A percentile compares a stretch with the other conserved stretches of the same genome.
phyloP scores from a whole-genome alignment of 2,113 vertebrate species.

The Syngnathus typhle region DNA sequence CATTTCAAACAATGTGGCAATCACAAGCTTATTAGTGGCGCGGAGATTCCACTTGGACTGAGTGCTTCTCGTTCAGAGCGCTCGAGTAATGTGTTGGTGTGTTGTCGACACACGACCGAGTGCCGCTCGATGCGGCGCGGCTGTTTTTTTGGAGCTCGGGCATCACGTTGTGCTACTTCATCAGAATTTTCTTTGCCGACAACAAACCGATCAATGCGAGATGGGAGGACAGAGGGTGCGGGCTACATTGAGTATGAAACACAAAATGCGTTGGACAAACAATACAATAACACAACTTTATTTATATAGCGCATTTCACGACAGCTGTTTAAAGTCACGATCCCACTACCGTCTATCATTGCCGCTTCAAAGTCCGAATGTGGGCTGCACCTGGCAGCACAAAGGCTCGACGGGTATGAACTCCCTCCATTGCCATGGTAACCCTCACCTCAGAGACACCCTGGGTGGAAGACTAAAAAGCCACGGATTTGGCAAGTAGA shows the following conservation, averaged over 20 bases:
- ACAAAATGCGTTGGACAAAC: neutral
- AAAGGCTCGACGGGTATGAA: neutral
- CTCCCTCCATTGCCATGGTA: neutral
- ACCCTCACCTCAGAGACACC: constrained; percentile 2
- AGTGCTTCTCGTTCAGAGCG: constrained; percentile 49
- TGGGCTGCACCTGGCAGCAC: neutral
- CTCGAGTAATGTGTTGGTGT: constrained; percentile 41
- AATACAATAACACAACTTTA: too few species aligned
- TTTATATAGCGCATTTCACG: too few species aligned
- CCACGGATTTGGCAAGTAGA: neutral
- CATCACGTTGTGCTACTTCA: constrained; percentile 19
- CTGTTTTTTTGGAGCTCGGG: constrained; percentile 12
- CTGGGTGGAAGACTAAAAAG: neutral
- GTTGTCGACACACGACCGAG: constrained; percentile 45
- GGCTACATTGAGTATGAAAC: neutral
- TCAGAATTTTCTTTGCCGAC: constrained; percentile 11
- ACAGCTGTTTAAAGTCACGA: too few species aligned
- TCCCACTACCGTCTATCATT: neutral
- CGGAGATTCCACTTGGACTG: constrained; percentile 51
- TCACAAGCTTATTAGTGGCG: constrained; percentile 48
- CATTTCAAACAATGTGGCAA: constrained; percentile 43
- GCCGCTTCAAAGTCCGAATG: neutral
- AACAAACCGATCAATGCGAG: constrained; percentile 3
- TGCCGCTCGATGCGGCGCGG: constrained; percentile 20
- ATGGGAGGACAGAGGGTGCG: neutral